These are phyloP conservation scores for Clamator glandarius DNA, from an alignment of 2,797 vertebrate genomes.

Conservation along the genomic window DNA sequence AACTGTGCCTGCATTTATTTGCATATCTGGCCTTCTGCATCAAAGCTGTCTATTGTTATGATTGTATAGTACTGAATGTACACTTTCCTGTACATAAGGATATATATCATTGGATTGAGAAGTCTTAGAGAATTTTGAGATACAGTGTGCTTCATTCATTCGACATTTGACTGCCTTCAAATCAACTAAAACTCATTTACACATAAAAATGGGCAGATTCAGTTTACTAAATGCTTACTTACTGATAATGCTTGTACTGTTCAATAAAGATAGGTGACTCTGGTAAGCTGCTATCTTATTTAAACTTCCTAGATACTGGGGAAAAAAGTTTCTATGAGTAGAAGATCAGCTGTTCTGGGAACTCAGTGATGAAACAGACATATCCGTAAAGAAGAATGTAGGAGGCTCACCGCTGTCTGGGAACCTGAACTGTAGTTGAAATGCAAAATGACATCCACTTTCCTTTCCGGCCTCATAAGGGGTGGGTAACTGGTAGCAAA, in stretches of 20 bases:
- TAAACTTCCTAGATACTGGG: not conserved
- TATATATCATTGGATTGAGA: not conserved
- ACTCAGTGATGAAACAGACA: not conserved
- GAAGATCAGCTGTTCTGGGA: not conserved
- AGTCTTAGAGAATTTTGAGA: not conserved
- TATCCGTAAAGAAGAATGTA: not conserved
- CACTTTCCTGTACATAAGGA: not conserved
- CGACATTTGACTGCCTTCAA: not conserved
- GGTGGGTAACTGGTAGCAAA: slow-evolving; percentile 84
- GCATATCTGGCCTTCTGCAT: not conserved
- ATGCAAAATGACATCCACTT: slow-evolving; percentile 84
- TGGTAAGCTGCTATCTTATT: not conserved
- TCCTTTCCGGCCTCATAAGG: slow-evolving; percentile 80
- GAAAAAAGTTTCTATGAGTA: not conserved
- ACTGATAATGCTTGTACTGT: not conserved
- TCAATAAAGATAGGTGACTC: not conserved
- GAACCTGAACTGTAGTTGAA: slow-evolving; percentile 81
- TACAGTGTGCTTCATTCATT: not conserved
- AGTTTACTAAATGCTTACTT: not conserved
- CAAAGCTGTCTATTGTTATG: not conserved
- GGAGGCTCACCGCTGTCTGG: slow-evolving; percentile 70
- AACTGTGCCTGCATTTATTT: not conserved
- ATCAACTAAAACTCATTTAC: not conserved
- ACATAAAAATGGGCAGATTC: not conserved
- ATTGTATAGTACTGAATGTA: not conserved